Conservation (phyloP, 2,797 vertebrate genomes). For the Psittacula derbiana region DNA sequence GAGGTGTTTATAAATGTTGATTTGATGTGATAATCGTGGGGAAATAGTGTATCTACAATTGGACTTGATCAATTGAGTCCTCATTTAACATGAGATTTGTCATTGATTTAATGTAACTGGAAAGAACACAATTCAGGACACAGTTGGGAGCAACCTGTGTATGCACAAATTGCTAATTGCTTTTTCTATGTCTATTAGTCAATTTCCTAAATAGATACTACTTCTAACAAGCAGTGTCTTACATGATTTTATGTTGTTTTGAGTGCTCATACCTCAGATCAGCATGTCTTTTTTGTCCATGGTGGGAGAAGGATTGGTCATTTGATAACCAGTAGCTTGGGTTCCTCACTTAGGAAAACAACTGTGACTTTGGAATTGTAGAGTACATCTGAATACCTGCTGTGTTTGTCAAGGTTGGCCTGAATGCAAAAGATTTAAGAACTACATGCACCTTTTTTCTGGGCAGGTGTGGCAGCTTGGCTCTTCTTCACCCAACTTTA, state of each 20-base stretch:
- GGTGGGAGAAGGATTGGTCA: not conserved
- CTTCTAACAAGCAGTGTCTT: not conserved
- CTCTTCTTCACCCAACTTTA: conserved; percentile 96
- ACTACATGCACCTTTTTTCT: not conserved
- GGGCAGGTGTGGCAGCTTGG: conserved; percentile 96
- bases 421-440: not conserved
- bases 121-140: not conserved
- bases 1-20: not conserved
- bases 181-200: not conserved
- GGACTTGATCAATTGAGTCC: not conserved
- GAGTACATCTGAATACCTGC: not conserved
- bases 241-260: not conserved
- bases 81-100: not conserved
- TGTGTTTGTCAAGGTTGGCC: not conserved
- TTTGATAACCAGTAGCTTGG: not conserved
- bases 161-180: not conserved
- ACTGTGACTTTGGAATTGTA: not conserved
- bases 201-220: not conserved
- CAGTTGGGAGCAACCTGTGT: fast-evolving
- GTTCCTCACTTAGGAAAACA: not conserved
- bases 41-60: not conserved
- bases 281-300: not conserved
- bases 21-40: not conserved
- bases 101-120: not conserved
- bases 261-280: not conserved